Evolutionary conservation across 92 coral and sea anemone species (phyloP).

Genomic region (Parazoanthus atlanticus): DNA sequence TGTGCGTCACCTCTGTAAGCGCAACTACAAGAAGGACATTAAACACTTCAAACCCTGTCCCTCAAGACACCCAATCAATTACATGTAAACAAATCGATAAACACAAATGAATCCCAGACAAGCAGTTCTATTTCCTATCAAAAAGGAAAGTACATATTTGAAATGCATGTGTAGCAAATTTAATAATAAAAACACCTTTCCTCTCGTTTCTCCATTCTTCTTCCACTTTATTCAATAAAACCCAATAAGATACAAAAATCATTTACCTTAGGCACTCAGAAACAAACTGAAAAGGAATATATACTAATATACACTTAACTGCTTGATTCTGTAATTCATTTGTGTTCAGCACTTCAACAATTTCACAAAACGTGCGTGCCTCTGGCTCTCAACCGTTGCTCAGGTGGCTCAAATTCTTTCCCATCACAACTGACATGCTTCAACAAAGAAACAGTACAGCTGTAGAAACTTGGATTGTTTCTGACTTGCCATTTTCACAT

Average conservation of each 20-base stretch:
- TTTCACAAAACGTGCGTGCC: conserved; percentile 54
- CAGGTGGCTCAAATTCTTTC: conserved; percentile 26
- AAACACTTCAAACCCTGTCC: conserved; percentile 85
- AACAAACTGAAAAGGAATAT: neutral
- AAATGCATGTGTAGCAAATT: neutral
- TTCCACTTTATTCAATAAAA: neutral
- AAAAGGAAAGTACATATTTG: neutral
- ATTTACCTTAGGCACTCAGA: neutral
- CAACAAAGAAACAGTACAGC: conserved; percentile 35
- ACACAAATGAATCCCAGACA: conserved; percentile 35
- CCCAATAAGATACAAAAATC: neutral
- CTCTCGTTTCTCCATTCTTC: neutral
- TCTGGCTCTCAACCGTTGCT: conserved; percentile 48
- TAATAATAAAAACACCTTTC: neutral
- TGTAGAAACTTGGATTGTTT: conserved; percentile 63
- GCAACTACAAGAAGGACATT: conserved; percentile 94
- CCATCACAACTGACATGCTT: conserved; percentile 48
- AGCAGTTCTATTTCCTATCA: neutral
- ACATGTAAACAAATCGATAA: neutral
- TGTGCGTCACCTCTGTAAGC: conserved; percentile 96
- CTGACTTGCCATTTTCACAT: neutral
- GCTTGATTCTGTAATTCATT: conserved; percentile 17
- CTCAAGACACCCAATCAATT: conserved; percentile 36
- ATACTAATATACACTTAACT: neutral
- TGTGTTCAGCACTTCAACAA: conserved; percentile 13